Conservation (phyloP, 2,113 vertebrate genomes). For the Trichomycterus rosablanca region DNA sequence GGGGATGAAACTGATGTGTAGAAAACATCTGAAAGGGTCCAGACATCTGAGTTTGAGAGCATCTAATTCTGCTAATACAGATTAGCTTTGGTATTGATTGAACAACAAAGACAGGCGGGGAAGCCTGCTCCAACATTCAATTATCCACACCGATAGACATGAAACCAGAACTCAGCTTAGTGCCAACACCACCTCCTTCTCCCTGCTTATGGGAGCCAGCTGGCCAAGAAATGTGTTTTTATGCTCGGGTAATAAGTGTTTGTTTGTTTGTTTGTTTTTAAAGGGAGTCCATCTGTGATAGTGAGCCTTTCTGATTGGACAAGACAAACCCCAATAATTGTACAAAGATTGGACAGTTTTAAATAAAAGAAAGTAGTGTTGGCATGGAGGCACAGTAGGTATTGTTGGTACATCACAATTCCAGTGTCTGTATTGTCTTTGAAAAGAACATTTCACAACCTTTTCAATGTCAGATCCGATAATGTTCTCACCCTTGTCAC, state of each 20-base stretch:
- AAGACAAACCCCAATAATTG: too few species aligned
- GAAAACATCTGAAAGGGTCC: conserved; percentile 34
- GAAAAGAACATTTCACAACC: too few species aligned
- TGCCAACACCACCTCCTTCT: conserved; percentile 55
- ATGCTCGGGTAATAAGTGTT: conserved; percentile 14
- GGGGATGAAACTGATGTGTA: conserved; percentile 24
- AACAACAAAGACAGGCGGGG: conserved; percentile 68
- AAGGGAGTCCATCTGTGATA: neutral
- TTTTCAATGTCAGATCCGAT: too few species aligned
- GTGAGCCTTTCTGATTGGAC: neutral
- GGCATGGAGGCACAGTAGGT: too few species aligned
- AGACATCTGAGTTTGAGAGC: conserved; percentile 66
- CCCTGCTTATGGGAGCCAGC: conserved; percentile 47
- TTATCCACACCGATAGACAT: conserved; percentile 72
- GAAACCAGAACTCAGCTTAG: conserved; percentile 56
- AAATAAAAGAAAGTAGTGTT: too few species aligned
- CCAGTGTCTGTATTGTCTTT: too few species aligned
- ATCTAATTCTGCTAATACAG: conserved; percentile 76
- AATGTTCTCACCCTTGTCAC: too few species aligned
- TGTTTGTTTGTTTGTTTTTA: conserved; percentile 1
- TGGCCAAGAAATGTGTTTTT: conserved; percentile 35
- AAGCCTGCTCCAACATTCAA: conserved; percentile 72
- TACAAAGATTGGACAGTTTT: too few species aligned
- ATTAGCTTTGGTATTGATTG: conserved; percentile 75
- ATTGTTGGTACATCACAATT: too few species aligned